Base-by-base conservation (phyloP, 2,888 invertebrate genomes). In the Drosophila paranaensis region DNA sequence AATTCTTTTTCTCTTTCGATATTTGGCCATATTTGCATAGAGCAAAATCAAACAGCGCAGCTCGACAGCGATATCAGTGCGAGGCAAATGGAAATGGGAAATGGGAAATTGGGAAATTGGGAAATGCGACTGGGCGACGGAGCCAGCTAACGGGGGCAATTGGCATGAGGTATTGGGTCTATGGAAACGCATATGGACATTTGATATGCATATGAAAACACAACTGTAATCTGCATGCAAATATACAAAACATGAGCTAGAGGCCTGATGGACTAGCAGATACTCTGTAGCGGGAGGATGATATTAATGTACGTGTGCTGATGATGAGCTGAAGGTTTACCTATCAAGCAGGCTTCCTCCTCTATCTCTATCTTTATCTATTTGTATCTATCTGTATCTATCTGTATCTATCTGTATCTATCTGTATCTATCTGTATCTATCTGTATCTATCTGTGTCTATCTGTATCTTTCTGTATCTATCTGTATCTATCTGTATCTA, bases 161-260 rank as follows among this genome's bases (percentile, higher is more conserved):
- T 13, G 27, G 46, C 6, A 48, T 48, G 51, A 20, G 16, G 14
- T 53, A 25, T 53, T 39, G 14, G 30, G 62, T 43, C 11, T 51
- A 51, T 56, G 37, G 35, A 56, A 48, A 60, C 50, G 43, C 51
- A 51, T 70, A 37, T 48, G 69, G 37, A 37, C 54, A 57, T 51
- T 57, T 68, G 68, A 68, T 40, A 68, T 68, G 57, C 56, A 56
- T 72, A 60, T 61, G 60, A 60, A 64, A 67, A 48, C 56, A 55
- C 43, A 62, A n/a, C n/a, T 40, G 62, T 54, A 71, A 71, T 71
- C 63, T 71, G 43, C 48, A 60, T 71, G 56, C 64, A 71, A 56
- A 72, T 64, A 72, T 11, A 50, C 50, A 33, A 46, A 40, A 20
- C 40, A 35, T 1, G 35, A 40, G 11, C 25, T 39, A 37, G n/a